Conservation (phyloP, 2,797 vertebrate genomes). For the Valencia hispanica region DNA sequence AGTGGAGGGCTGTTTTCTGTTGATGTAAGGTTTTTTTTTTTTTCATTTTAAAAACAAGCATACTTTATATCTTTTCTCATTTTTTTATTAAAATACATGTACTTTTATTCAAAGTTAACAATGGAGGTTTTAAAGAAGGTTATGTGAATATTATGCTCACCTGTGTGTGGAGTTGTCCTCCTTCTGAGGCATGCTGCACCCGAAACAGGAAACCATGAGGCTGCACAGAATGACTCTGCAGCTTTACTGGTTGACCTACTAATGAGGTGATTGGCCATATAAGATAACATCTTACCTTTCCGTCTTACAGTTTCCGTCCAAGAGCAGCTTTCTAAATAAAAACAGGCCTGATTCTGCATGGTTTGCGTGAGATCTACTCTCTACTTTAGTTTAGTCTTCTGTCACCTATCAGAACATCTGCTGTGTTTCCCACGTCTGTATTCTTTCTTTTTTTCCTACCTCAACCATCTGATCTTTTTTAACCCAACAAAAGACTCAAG, state of each 20-base stretch:
- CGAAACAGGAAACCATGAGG: conserved; percentile 21
- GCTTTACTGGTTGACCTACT: conserved; percentile 9
- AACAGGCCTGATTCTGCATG: neutral
- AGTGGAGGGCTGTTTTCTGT: neutral
- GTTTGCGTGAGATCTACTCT: neutral
- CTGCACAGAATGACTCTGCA: conserved; percentile 1
- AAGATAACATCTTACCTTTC: neutral
- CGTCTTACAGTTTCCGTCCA: too few species aligned
- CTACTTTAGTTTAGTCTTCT: neutral
- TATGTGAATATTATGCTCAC: neutral
- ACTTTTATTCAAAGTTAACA: neutral
- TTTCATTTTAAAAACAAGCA: neutral
- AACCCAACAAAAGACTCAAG: neutral
- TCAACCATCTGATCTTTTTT: neutral
- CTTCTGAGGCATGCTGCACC: neutral
- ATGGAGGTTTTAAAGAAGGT: neutral
- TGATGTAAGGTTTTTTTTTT: neutral
- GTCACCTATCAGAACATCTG: neutral
- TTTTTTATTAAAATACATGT: too few species aligned
- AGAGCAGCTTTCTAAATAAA: neutral
- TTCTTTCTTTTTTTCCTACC: neutral
- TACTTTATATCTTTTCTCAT: neutral
- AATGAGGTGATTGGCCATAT: neutral
- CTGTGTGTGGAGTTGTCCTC: neutral
- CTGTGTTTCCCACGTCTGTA: neutral